Base-by-base conservation (phyloP, 2,888 invertebrate genomes). In the Iphiclides podalirius region DNA sequence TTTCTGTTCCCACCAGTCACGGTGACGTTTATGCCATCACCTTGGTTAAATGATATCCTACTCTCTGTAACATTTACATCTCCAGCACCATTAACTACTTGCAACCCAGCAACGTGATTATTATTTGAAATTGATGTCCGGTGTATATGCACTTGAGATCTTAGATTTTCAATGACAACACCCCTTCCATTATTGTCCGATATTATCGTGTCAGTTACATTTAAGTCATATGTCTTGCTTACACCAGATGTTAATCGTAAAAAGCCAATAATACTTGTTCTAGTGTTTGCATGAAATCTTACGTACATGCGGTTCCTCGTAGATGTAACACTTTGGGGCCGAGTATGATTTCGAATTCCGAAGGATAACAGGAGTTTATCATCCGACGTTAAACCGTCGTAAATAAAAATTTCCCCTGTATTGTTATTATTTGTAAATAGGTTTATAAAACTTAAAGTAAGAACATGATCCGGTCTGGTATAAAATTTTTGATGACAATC, bases 1-100 rank as follows among this genome's bases (percentile, higher is more conserved):
- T 99, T 98, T 55, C 97, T 91, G 63, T 94, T 95, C 0, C 99
- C 99, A 0, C 99, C 99, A 1, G 96, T 95, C 53, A 96, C 96
- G 0, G 98, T 98, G 8, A 99, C 94, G 75, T 99, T 99, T 7
- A 99, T 91, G 0, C 99, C 99, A 67, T 97, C 97, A 1, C 97
- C 98, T 68, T 93, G 92, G 74, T 99, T 99, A 61, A 96, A 94
- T 12, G 95, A 94, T 58, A 99, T 94, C 63, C 94, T 91, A 57
- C 97, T 96, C 63, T 95, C 93, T 13, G 98, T 98, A 1, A 99
- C 91, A 75, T 98, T 98, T 0, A 99, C 92, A 75, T 98, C 98
- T 1, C 97, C 97, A 0, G 95, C 97, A 1, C 99, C 99, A 61
- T 93, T 94, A 1, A 94, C 91, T 1, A 99, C 92, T 66, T 98